These are phyloP conservation scores for Plecturocebus donacophilus DNA, from an alignment of 2,113 vertebrate genomes.

Conservation along the genomic window DNA sequence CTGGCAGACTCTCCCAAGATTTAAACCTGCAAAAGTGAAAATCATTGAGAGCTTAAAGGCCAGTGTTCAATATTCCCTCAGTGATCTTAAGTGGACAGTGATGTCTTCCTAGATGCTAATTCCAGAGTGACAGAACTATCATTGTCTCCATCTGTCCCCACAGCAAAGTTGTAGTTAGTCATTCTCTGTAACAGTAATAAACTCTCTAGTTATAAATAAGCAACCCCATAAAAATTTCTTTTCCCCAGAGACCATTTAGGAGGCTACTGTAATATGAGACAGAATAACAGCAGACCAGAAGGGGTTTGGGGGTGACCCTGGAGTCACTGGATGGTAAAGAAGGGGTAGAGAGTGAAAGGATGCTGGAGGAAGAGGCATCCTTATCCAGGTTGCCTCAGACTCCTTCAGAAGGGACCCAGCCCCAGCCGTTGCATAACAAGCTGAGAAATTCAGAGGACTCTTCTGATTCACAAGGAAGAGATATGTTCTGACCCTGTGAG, in stretches of 20 bases:
- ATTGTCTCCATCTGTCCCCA: neutral
- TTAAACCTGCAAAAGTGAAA: slow-evolving; percentile 59
- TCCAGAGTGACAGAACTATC: slow-evolving; percentile 40
- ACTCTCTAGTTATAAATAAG: neutral
- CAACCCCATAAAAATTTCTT: neutral
- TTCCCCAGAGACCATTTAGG: neutral
- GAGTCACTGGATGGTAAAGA: neutral
- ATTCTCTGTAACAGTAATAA: neutral
- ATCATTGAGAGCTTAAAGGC: slow-evolving; percentile 49
- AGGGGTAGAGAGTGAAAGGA: neutral
- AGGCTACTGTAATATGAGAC: neutral
- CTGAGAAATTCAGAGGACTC: neutral
- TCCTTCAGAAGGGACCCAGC: neutral
- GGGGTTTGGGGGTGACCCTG: neutral
- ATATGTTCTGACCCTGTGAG: neutral
- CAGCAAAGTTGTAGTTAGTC: neutral
- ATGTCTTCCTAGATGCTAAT: slow-evolving; percentile 67
- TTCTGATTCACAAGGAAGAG: neutral
- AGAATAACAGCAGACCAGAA: neutral
- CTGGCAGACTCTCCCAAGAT: slow-evolving; percentile 25
- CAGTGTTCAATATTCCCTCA: slow-evolving; percentile 51
- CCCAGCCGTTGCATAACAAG: neutral
- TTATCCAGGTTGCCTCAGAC: neutral
- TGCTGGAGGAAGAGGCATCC: neutral
- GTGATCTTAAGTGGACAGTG: neutral